Conservation (phyloP, 2,113 vertebrate species). For the Gallinago jamesoni region DNA sequence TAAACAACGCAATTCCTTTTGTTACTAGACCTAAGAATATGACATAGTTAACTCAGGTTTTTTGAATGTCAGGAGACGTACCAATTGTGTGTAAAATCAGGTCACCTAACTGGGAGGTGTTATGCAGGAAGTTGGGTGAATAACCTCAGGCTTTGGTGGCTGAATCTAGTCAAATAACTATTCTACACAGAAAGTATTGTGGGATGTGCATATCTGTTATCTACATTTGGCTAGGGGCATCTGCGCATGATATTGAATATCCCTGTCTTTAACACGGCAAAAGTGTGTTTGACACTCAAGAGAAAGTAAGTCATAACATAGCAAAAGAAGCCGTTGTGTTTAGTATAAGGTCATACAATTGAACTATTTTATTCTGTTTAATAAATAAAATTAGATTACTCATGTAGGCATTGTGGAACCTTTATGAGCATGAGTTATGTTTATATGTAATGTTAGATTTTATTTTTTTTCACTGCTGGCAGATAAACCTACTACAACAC, state of each 20-base stretch:
- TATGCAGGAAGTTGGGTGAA: background rate
- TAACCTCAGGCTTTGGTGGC: background rate
- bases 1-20: background rate
- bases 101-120: background rate
- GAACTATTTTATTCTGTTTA: background rate
- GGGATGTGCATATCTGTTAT: background rate
- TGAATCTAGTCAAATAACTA: background rate
- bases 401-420: background rate
- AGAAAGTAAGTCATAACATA: background rate
- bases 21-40: background rate
- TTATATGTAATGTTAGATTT: background rate
- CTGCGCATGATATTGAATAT: background rate
- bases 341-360: background rate
- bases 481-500: constrained; percentile 90
- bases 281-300: background rate
- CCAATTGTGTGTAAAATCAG: background rate
- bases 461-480: constrained; percentile 24
- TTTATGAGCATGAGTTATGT: background rate
- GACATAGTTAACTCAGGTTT: background rate
- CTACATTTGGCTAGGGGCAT: background rate
- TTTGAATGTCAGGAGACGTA: background rate
- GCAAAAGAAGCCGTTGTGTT: background rate
- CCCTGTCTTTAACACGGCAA: background rate
- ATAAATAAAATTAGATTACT: background rate
- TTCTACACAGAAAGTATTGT: background rate